Evolutionary conservation across 2,888 invertebrate genomes (phyloP).

Genomic region (Cryptocheilus praepositus): DNA sequence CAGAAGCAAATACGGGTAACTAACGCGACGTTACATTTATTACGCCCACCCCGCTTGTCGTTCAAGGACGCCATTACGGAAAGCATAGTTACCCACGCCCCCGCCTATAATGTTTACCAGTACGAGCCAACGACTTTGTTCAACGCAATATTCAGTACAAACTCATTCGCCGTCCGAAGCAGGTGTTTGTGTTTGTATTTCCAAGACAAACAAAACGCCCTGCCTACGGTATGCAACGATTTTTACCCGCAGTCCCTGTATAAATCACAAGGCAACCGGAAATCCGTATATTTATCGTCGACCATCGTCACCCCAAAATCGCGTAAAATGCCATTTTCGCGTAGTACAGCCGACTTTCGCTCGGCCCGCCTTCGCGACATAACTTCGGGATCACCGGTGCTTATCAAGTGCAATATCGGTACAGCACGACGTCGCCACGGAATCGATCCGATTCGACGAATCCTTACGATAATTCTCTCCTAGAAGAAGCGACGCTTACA

Average conservation of each 20-base stretch:
- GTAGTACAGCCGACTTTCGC: too few species aligned
- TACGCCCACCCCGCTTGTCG: conserved; percentile 11
- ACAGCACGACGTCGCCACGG: too few species aligned
- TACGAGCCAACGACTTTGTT: conserved; percentile 5
- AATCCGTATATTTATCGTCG: too few species aligned
- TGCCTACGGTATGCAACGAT: too few species aligned
- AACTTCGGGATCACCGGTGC: not conserved
- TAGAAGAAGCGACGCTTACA: too few species aligned
- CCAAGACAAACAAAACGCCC: too few species aligned
- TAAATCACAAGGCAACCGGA: too few species aligned
- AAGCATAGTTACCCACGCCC: not conserved
- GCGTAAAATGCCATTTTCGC: too few species aligned
- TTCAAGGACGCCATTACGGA: conserved; percentile 10
- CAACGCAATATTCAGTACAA: not conserved
- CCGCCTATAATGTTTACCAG: not conserved
- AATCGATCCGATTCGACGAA: too few species aligned
- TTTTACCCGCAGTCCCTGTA: too few species aligned
- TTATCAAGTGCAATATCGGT: not conserved
- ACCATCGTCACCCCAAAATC: too few species aligned
- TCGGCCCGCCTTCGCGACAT: conserved; percentile 5
- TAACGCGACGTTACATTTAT: conserved; percentile 13
- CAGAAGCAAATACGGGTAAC: conserved; percentile 9
- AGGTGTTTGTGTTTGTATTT: not conserved
- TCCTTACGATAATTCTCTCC: too few species aligned
- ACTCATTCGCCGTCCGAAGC: not conserved